Percentiles rank a stretch among this genome's conserved stretches.
Evolutionary conservation across 1,140 invertebrate genomes (phyloP).

Genomic region (Drosophila dunni): DNA sequence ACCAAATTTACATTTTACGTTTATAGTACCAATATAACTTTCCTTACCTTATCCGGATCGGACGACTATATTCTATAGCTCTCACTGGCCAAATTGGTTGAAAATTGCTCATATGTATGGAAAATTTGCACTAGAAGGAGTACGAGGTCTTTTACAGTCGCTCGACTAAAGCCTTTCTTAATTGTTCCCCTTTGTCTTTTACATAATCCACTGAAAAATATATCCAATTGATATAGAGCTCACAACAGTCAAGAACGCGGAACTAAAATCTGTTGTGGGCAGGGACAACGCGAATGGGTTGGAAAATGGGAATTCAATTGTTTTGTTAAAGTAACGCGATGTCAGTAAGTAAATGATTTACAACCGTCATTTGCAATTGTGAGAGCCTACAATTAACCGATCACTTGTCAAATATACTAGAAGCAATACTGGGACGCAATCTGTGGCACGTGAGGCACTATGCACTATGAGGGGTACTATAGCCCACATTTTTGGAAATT

Average conservation of each 20-base stretch:
- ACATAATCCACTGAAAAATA: neutral
- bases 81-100: too few species aligned
- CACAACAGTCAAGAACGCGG: neutral
- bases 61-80: too few species aligned
- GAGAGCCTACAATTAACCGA: conserved; percentile 2
- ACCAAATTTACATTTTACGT: too few species aligned
- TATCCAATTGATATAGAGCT: neutral
- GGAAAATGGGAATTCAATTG: neutral
- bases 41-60: too few species aligned
- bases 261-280: neutral
- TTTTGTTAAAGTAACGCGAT: neutral
- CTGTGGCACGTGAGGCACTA: neutral
- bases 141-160: too few species aligned
- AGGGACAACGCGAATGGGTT: neutral
- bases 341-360: conserved; percentile 13
- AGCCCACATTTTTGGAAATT: too few species aligned
- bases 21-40: too few species aligned
- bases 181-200: too few species aligned
- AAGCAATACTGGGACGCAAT: neutral
- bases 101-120: too few species aligned
- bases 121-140: too few species aligned
- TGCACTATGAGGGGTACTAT: neutral
- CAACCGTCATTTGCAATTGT: neutral
- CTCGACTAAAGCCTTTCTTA: too few species aligned
- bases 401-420: conserved; percentile 17